Percentiles rank a stretch among this genome's conserved stretches.
Conservation (phyloP, 2,113 vertebrate species). For the Dicrurus megarhynchus region DNA sequence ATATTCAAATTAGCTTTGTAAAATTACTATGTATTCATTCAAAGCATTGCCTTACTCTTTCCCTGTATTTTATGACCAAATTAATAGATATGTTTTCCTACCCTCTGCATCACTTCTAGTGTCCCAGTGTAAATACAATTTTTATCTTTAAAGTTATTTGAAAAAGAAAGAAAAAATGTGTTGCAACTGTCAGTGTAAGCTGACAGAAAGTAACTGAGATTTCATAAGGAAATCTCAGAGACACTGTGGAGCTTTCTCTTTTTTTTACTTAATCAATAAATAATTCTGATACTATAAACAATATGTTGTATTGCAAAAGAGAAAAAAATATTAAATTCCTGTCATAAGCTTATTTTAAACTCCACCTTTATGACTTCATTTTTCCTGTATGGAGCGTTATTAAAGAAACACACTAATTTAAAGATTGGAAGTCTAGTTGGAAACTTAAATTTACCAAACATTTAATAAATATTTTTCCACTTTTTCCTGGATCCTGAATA, state of each 20-base stretch:
- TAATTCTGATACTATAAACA: background rate
- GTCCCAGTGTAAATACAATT: background rate
- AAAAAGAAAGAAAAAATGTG: background rate
- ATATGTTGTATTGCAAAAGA: background rate
- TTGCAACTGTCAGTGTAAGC: background rate
- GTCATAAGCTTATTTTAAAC: background rate
- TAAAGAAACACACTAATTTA: background rate
- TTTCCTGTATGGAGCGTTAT: accelerated
- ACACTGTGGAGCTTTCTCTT: accelerated
- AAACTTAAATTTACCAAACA: background rate
- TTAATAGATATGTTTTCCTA: background rate
- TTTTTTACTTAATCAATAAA: background rate
- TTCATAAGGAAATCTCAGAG: background rate
- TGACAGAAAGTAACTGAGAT: background rate
- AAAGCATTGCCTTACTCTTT: background rate
- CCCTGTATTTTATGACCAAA: background rate
- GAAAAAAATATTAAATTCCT: background rate
- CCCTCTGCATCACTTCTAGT: background rate
- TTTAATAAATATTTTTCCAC: background rate
- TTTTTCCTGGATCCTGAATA: background rate
- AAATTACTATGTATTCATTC: background rate
- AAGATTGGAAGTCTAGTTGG: background rate
- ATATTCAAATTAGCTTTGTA: background rate
- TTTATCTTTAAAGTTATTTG: background rate
- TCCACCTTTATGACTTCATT: background rate